Conservation (phyloP, 2,888 invertebrate genomes). For the Aquatica leii region DNA sequence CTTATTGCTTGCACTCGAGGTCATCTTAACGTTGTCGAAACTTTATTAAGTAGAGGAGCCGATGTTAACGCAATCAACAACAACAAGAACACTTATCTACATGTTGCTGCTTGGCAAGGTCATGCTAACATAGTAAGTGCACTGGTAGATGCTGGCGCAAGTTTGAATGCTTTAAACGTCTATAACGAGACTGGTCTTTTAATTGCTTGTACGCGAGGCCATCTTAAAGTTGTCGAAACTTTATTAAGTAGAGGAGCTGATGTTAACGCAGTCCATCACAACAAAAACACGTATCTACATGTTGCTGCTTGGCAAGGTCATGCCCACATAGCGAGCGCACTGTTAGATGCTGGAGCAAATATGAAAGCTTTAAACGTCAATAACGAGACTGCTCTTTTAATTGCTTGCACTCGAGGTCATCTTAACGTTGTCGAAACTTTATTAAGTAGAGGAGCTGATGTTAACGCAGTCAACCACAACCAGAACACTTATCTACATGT, state of each 20-base stretch:
- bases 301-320: neutral
- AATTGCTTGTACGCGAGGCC: neutral
- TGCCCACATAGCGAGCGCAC: neutral
- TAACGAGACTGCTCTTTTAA: neutral
- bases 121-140: neutral
- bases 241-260: neutral
- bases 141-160: neutral
- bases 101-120: neutral
- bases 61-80: neutral
- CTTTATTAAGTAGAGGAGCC: neutral
- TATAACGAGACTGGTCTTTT: neutral
- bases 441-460: neutral
- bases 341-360: neutral
- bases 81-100: neutral
- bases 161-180: neutral
- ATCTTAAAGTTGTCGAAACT: neutral
- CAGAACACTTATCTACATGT: neutral
- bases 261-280: neutral
- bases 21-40: neutral
- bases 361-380: neutral
- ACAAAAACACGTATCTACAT: neutral
- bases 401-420: neutral
- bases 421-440: neutral
- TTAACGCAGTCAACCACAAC: neutral
- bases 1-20: neutral